Conservation (phyloP, 2,888 invertebrate species). For the Tipula helvola region DNA sequence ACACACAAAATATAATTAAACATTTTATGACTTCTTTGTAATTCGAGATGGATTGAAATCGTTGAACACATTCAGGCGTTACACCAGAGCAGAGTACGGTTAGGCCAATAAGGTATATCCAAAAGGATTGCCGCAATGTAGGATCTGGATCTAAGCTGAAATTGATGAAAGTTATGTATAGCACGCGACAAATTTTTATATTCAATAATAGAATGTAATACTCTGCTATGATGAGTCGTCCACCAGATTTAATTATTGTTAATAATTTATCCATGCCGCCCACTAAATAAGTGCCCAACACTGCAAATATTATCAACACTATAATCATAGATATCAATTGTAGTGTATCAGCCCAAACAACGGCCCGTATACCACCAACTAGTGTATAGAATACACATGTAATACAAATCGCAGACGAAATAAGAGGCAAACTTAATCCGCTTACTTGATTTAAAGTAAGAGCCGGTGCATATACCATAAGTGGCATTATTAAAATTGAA, state of each 20-base stretch:
- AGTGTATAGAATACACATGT: constrained; percentile 29
- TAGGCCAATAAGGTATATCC: constrained; percentile 44
- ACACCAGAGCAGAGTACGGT: constrained; percentile 39
- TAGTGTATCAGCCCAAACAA: constrained; percentile 49
- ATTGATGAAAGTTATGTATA: constrained; percentile 38
- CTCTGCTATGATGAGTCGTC: constrained; percentile 48
- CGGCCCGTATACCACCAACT: constrained; percentile 45
- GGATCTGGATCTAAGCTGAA: constrained; percentile 46
- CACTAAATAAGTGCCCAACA: constrained; percentile 40
- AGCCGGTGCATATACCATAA: constrained; percentile 58
- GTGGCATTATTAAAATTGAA: constrained; percentile 46
- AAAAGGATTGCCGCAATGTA: constrained; percentile 38
- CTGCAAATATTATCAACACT: constrained; percentile 41
- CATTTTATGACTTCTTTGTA: constrained; percentile 36
- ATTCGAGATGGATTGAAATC: constrained; percentile 46
- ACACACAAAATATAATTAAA: constrained; percentile 43
- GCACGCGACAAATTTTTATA: constrained; percentile 41
- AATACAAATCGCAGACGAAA: constrained; percentile 53
- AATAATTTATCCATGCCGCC: constrained; percentile 46
- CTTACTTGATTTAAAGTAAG: constrained; percentile 60
- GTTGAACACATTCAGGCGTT: constrained; percentile 46
- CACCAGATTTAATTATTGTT: constrained; percentile 41
- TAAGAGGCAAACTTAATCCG: constrained; percentile 48
- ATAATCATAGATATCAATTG: constrained; percentile 45
- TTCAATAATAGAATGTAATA: constrained; percentile 25